Evolutionary conservation across 2,888 invertebrate genomes (phyloP).

Genomic region (Iselma pallidipennis): DNA sequence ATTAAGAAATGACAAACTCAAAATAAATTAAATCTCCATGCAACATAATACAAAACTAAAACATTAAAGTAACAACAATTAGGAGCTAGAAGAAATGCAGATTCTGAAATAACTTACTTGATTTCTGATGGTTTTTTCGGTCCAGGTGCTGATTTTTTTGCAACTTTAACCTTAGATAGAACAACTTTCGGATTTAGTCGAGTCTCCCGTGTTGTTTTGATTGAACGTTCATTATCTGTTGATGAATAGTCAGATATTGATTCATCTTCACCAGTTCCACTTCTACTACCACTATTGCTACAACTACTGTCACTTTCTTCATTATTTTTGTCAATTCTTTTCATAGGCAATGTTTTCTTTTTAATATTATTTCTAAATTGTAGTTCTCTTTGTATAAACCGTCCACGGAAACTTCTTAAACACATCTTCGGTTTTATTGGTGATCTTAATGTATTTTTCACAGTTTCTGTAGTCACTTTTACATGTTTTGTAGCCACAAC

Average conservation of each 20-base stretch:
- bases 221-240: conserved; percentile 58
- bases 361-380: conserved; percentile 36
- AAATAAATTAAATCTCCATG: no score
- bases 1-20: no score
- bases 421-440: conserved; percentile 52
- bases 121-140: conserved; percentile 35
- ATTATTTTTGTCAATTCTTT: conserved; percentile 6
- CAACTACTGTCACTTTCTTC: no score
- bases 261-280: conserved; percentile 27
- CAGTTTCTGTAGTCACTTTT: conserved; percentile 50
- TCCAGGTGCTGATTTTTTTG: conserved; percentile 29
- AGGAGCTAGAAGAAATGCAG: neutral
- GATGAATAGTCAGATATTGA: conserved; percentile 57
- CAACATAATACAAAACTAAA: no score
- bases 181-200: conserved; percentile 17
- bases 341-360: conserved; percentile 7
- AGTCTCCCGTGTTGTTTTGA: conserved; percentile 27
- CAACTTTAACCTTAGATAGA: conserved; percentile 20
- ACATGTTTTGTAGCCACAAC: conserved; percentile 51
- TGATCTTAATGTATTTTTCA: conserved; percentile 37
- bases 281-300: neutral
- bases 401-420: conserved; percentile 54
- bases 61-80: neutral
- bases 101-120: conserved; percentile 33
- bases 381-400: conserved; percentile 52